A percentile compares a stretch with the other conserved stretches of the same genome.
These are phyloP conservation scores for Phalacrocorax carbo DNA, from an alignment of 2,113 vertebrate species.

Conservation along the genomic window DNA sequence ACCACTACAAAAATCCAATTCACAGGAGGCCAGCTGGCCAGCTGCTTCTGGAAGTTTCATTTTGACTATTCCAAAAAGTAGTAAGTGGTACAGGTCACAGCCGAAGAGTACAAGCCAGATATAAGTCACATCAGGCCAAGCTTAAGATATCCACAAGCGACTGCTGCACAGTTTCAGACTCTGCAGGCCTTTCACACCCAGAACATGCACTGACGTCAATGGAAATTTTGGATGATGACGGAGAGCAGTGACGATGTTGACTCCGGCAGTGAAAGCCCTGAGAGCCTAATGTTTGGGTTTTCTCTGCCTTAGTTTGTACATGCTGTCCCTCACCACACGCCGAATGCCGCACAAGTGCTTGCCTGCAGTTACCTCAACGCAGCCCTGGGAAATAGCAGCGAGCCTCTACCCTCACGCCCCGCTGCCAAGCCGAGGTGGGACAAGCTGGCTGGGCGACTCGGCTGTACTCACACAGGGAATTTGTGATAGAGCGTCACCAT, in stretches of 20 bases:
- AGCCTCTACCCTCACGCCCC: neutral
- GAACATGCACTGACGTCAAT: constrained; percentile 55
- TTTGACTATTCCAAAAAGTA: neutral
- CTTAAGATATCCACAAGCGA: neutral
- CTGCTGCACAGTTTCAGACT: constrained; percentile 32
- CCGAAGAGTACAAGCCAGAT: neutral
- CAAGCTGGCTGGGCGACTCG: neutral
- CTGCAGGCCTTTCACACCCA: neutral
- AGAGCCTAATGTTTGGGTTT: constrained; percentile 55
- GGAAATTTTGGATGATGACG: constrained; percentile 58
- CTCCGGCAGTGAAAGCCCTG: constrained; percentile 27
- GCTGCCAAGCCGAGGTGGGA: rapidly evolving
- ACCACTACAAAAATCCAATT: neutral
- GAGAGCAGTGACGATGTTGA: constrained; percentile 39
- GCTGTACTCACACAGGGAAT: neutral
- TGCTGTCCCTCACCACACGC: neutral
- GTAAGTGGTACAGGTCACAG: neutral
- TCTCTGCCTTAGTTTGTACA: constrained; percentile 44
- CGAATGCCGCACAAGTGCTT: neutral
- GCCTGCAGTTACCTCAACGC: neutral
- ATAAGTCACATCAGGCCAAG: constrained; percentile 13
- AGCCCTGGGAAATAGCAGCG: neutral
- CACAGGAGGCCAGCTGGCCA: neutral
- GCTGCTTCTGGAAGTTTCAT: neutral
- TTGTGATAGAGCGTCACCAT: rapidly evolving